phyloP scores from a whole-genome alignment of 2,113 vertebrate species.

The Eublepharis macularius region DNA sequence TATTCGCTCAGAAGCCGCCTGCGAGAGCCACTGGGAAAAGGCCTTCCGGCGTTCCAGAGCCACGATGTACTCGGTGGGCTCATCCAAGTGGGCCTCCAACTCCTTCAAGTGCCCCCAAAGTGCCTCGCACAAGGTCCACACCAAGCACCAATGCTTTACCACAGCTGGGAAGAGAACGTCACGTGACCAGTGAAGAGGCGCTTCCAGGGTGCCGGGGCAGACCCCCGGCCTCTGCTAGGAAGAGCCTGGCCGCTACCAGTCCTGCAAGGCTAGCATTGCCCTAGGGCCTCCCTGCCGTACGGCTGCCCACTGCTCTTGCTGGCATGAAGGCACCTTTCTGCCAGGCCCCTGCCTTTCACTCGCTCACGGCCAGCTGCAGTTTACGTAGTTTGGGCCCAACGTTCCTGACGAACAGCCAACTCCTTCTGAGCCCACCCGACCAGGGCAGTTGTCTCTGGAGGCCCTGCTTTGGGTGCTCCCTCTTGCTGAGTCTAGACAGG shows the following conservation, averaged over 20 bases:
- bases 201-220: neutral
- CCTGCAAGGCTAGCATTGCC: neutral
- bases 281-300: neutral
- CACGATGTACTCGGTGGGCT: constrained; percentile 74
- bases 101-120: constrained; percentile 87
- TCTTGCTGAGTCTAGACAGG: no score
- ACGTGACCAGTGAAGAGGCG: accelerated
- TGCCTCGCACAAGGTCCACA: constrained; percentile 91
- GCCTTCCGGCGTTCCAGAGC: constrained; percentile 83
- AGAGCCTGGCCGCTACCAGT: neutral
- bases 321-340: no score
- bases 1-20: constrained; percentile 75
- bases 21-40: constrained; percentile 89
- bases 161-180: constrained; percentile 63
- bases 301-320: no score
- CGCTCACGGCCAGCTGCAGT: neutral
- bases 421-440: no score
- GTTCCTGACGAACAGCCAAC: no score
- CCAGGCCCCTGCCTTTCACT: no score
- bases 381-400: no score
- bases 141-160: constrained; percentile 85
- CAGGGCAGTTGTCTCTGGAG: no score
- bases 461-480: no score
- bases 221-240: neutral
- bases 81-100: constrained; percentile 71